Conservation (phyloP, 2,797 vertebrate genomes). For the Periophthalmus magnuspinnatus region DNA sequence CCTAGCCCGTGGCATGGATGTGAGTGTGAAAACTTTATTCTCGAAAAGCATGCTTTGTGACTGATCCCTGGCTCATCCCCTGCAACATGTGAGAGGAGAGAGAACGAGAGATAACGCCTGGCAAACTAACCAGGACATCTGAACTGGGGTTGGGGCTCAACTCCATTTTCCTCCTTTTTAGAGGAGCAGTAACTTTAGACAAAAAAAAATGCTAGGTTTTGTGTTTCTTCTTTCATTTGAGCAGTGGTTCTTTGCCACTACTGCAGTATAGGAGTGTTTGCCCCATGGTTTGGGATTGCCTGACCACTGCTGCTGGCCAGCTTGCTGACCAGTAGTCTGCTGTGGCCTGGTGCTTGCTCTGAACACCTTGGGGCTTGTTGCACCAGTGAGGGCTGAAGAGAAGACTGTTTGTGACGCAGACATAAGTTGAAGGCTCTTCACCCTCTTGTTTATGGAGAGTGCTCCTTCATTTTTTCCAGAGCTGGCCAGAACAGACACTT, state of each 20-base stretch:
- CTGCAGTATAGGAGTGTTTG: slow-evolving; percentile 10
- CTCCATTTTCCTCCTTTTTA: neutral
- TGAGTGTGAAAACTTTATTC: too few relatives aligned
- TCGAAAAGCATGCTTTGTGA: too few relatives aligned
- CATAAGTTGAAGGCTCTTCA: slow-evolving; percentile 3
- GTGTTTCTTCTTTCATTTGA: neutral
- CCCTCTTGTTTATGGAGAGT: slow-evolving; percentile 4
- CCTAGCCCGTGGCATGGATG: too few relatives aligned
- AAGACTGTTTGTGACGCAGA: neutral
- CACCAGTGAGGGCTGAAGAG: too few relatives aligned
- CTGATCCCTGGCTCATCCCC: too few relatives aligned
- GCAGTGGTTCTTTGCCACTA: neutral
- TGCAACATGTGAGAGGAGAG: neutral
- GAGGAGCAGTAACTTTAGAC: neutral
- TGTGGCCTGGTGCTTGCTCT: neutral
- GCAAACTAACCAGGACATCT: neutral
- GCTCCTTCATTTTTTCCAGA: neutral
- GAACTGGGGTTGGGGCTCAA: neutral
- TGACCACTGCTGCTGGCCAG: too few relatives aligned
- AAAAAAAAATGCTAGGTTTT: neutral
- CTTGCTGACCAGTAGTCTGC: too few relatives aligned
- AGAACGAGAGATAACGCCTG: slow-evolving; percentile 4
- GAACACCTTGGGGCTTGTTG: too few relatives aligned
- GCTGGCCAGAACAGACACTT: slow-evolving; percentile 17
- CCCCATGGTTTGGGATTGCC: too few relatives aligned